phyloP scores from a whole-genome alignment of 2,888 invertebrate species.

The Cephus spinipes region DNA sequence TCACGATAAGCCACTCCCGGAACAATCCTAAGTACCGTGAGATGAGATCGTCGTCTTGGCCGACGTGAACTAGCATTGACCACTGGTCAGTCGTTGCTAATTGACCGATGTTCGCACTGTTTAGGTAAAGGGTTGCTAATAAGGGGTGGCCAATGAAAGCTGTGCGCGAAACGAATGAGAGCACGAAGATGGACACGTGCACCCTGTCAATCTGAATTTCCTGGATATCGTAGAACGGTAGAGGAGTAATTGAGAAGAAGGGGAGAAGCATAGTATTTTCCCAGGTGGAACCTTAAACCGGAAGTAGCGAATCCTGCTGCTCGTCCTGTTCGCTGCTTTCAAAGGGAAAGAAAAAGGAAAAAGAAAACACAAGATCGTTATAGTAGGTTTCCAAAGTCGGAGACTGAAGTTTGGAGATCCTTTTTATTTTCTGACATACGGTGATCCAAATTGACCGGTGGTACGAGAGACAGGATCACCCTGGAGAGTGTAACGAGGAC shows the following conservation, averaged over 20 bases:
- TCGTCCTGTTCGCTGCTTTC: neutral
- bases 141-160: neutral
- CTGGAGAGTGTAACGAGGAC: constrained; percentile 5
- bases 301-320: constrained; percentile 24
- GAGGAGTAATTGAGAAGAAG: constrained; percentile 2
- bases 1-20: constrained; percentile 54
- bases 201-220: constrained; percentile 53
- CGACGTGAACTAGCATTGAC: constrained; percentile 28
- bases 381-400: constrained; percentile 4
- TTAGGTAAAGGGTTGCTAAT: constrained; percentile 15
- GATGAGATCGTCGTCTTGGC: constrained; percentile 42
- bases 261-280: constrained; percentile 5
- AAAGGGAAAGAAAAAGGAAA: neutral
- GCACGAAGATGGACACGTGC: constrained; percentile 40
- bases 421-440: constrained; percentile 43
- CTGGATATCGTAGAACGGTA: constrained; percentile 23
- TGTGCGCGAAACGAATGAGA: constrained; percentile 12
- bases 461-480: constrained; percentile 9
- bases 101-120: constrained; percentile 23
- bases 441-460: constrained; percentile 53
- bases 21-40: constrained; percentile 59
- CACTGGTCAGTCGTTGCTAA: constrained; percentile 29
- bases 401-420: constrained; percentile 34
- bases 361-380: neutral
- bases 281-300: constrained; percentile 47